Conservation (phyloP, 1,140 invertebrate genomes). For the Spodoptera frugiperda region DNA sequence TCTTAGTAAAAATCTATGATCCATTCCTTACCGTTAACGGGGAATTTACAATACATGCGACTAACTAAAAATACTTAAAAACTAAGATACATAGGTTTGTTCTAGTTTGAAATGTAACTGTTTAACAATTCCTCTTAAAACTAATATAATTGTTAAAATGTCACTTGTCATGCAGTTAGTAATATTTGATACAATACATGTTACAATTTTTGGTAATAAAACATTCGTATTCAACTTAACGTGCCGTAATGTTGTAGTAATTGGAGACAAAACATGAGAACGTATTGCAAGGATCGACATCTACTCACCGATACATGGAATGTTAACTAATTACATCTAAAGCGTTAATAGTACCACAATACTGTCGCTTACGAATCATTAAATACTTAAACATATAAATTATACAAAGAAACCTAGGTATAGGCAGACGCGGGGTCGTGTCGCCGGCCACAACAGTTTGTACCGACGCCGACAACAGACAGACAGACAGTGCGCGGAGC, state of each 20-base stretch:
- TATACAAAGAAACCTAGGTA: slow-evolving; percentile 64
- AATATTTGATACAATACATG: slow-evolving; percentile 63
- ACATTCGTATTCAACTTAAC: slow-evolving; percentile 63
- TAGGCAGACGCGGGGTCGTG: slow-evolving; percentile 55
- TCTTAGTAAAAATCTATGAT: slow-evolving; percentile 55
- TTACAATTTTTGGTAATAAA: slow-evolving; percentile 64
- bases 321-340: slow-evolving; percentile 78
- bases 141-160: slow-evolving; percentile 60
- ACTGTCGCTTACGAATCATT: slow-evolving; percentile 68
- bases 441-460: slow-evolving; percentile 14
- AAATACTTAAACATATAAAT: slow-evolving; percentile 74
- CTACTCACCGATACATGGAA: slow-evolving; percentile 68
- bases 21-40: slow-evolving; percentile 32
- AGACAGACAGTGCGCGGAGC: slow-evolving; percentile 35
- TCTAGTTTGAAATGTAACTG: slow-evolving; percentile 59
- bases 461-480: slow-evolving; percentile 56
- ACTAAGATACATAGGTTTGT: slow-evolving; percentile 68
- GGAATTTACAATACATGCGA: slow-evolving; percentile 55
- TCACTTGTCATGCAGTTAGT: slow-evolving; percentile 80
- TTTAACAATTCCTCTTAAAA: slow-evolving; percentile 61
- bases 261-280: slow-evolving; percentile 36
- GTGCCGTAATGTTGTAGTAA: slow-evolving; percentile 33
- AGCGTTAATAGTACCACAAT: slow-evolving; percentile 77
- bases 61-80: slow-evolving; percentile 64
- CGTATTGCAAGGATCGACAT: slow-evolving; percentile 47